Conservation (phyloP, 2,888 invertebrate species). For the Arctia plantaginis region DNA sequence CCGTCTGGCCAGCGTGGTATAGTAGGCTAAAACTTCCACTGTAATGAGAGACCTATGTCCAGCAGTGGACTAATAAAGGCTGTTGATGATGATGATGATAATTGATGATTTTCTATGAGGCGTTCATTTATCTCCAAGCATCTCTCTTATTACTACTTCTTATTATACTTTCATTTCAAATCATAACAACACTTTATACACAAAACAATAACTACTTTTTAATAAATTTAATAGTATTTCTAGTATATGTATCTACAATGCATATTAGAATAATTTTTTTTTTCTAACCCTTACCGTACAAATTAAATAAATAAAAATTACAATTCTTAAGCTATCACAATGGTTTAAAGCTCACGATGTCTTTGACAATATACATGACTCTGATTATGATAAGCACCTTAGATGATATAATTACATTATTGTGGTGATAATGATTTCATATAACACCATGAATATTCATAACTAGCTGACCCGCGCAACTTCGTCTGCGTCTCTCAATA, state of each 20-base stretch:
- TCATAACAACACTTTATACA: neutral
- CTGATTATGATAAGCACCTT: slow-evolving; percentile 47
- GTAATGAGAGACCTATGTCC: too few species aligned
- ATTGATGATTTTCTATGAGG: too few species aligned
- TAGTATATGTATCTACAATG: neutral
- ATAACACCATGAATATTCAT: neutral
- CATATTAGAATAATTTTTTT: neutral
- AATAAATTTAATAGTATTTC: neutral
- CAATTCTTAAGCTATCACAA: slow-evolving; percentile 66
- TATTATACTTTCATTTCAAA: neutral
- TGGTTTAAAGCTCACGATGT: slow-evolving; percentile 69
- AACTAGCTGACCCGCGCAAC: too few species aligned
- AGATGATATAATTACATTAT: neutral
- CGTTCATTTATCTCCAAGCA: too few species aligned
- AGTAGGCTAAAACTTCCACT: too few species aligned
- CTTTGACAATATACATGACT: slow-evolving; percentile 39
- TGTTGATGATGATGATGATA: too few species aligned
- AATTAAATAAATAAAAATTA: slow-evolving; percentile 11
- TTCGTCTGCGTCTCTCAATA: too few species aligned
- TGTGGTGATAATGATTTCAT: neutral
- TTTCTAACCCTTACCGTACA: neutral
- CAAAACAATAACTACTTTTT: neutral
- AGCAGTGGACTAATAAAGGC: too few species aligned
- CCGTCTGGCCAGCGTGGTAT: too few species aligned
- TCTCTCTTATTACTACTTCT: too few species aligned